Evolutionary conservation across 2,888 invertebrate genomes (phyloP), one percentile per base, ranked within the genome.

Genomic region (Phorcus lineatus): DNA sequence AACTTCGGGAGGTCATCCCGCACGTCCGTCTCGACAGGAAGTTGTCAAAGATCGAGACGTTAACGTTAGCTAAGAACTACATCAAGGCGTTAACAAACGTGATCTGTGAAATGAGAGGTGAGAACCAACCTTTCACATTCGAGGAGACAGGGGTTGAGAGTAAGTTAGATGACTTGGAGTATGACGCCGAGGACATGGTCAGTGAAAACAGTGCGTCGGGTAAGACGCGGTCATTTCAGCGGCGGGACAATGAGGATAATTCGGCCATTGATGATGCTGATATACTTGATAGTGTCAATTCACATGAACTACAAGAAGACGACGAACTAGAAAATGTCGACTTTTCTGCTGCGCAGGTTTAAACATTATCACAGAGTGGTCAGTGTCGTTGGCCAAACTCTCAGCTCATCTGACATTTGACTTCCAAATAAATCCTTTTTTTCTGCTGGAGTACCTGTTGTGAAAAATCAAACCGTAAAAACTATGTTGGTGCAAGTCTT

Each of bases 21-120:
- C 97, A 97, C 90, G 96, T 97, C 54, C 96, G 96, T 92, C 96
- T 96, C 94, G 96, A 96, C 87, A 94, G 97, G 81, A 96, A 96
- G 90, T 94, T 97, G 82, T 97, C 97, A 9, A 97, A 97, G 94
- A 96, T 97, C 88, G 97, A 97, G 93, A 97, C 97, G 0, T 93
- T 97, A 83, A 97, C 97, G 13, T 94, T 97, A 92, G 97, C 97
- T 88, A 97, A 96, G 94, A 97, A 97, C 94, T 97, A 97, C 93
- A 97, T 97, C 83, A 97, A 96, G 94, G 97, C 97, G 17, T 94
- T 97, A 84, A 97, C 97, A 36, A 97, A 97, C 93, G 96, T 96
- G 85, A 96, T 97, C 88, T 96, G 96, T 92, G 95, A 95, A 80
- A 96, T 96, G 95, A 94, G 96, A 79, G 96, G 95, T 52, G 96